Conservation (phyloP, 2,113 vertebrate species). For the Sceloporus undulatus region DNA sequence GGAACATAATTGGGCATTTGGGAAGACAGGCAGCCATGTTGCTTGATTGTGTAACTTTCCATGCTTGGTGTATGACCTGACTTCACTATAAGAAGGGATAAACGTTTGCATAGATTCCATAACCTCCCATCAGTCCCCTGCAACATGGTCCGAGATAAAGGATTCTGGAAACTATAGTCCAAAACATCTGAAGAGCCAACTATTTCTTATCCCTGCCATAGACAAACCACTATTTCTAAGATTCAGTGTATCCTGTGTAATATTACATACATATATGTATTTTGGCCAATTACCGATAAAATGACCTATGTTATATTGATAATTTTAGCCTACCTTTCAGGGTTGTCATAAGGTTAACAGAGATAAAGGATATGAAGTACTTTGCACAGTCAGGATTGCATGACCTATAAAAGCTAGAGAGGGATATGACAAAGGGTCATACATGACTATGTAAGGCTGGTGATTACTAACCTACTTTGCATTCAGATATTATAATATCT, state of each 20-base stretch:
- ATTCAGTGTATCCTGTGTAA: background rate
- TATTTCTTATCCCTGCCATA: background rate
- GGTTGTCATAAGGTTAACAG: background rate
- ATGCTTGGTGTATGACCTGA: slow-evolving; percentile 41
- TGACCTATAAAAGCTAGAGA: background rate
- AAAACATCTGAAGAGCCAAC: too few species aligned
- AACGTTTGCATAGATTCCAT: background rate
- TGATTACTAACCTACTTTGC: background rate
- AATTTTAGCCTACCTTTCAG: background rate
- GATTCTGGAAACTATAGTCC: too few species aligned
- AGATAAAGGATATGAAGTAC: background rate
- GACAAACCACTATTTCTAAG: background rate
- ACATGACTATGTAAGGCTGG: background rate
- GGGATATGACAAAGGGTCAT: background rate
- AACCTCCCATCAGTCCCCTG: background rate
- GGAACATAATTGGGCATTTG: background rate
- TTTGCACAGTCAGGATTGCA: background rate
- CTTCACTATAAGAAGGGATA: slow-evolving; percentile 55
- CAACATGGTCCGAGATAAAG: background rate
- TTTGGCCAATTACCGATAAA: too few species aligned
- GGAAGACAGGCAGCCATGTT: background rate
- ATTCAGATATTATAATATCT: background rate
- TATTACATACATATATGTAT: too few species aligned
- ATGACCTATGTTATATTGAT: background rate
- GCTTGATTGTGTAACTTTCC: slow-evolving; percentile 16